Evolutionary conservation across 2,113 vertebrate genomes (phyloP).

Genomic region (Actinemys pallida): DNA sequence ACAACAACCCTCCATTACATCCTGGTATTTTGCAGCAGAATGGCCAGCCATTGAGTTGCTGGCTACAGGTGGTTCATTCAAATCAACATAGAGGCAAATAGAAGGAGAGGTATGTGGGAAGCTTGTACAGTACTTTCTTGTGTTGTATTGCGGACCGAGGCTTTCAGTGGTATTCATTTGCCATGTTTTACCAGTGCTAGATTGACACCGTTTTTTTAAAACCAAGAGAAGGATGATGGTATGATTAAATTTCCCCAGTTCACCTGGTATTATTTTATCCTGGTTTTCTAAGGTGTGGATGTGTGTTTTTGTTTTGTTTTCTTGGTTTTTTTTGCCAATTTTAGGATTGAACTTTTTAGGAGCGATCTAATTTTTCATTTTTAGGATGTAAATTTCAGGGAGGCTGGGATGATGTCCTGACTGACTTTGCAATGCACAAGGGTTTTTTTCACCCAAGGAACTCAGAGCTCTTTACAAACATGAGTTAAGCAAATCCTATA

Average conservation of each 20-base stretch:
- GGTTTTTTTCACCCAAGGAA: neutral
- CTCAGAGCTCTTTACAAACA: neutral
- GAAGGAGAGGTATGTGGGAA: neutral
- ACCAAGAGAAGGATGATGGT: neutral
- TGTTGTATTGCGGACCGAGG: neutral
- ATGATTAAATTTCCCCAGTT: neutral
- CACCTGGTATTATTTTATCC: neutral
- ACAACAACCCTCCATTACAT: neutral
- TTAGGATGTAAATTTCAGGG: neutral
- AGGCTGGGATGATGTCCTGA: neutral
- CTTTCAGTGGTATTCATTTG: neutral
- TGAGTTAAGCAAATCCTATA: neutral
- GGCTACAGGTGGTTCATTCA: neutral
- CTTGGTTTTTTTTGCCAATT: neutral
- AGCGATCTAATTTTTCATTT: neutral
- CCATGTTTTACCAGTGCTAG: neutral
- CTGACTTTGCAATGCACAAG: neutral
- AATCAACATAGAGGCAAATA: neutral
- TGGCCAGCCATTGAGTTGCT: neutral
- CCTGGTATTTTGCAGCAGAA: neutral
- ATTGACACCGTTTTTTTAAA: neutral
- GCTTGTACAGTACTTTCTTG: neutral
- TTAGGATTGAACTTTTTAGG: neutral
- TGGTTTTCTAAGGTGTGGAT: neutral
- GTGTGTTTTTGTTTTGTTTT: neutral